Evolutionary conservation across 2,113 vertebrate genomes (phyloP).

Genomic region (Lucifuga dentata): DNA sequence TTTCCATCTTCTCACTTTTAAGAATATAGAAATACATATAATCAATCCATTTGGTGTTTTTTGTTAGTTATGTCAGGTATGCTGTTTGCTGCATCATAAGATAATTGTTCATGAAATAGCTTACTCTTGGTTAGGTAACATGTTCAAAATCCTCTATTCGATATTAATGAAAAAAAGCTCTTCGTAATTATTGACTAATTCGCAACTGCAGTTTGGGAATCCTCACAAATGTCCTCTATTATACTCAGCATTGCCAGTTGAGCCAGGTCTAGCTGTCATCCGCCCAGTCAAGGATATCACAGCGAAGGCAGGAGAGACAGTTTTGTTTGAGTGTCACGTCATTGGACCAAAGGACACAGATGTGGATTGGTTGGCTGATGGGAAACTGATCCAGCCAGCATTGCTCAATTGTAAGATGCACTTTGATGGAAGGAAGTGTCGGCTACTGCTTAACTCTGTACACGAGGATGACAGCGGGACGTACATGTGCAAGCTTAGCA

Average conservation of each 20-base stretch:
- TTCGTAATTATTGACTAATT: constrained; percentile 10
- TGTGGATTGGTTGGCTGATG: constrained; percentile 95
- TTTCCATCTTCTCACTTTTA: not conserved
- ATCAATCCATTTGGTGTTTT: too few species aligned
- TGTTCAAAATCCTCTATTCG: not conserved
- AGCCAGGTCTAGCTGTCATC: constrained; percentile 89
- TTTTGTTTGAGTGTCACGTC: constrained; percentile 94
- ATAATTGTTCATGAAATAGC: not conserved
- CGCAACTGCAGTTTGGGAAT: not conserved
- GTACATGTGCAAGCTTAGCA: constrained; percentile 97
- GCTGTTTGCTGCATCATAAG: not conserved
- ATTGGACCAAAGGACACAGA: constrained; percentile 94
- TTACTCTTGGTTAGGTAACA: not conserved
- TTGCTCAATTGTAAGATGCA: constrained; percentile 99
- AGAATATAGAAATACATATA: not conserved
- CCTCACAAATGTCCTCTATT: constrained; percentile 24
- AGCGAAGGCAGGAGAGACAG: constrained; percentile 94
- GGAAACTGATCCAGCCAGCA: constrained; percentile 95
- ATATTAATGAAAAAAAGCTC: not conserved
- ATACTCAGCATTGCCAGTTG: constrained; percentile 85
- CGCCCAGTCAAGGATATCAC: constrained; percentile 91
- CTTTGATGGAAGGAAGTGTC: constrained; percentile 94
- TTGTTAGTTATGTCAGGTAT: not conserved
- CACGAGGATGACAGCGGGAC: constrained; percentile 96
- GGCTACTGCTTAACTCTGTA: constrained; percentile 95